Conservation (phyloP, 2,888 invertebrate genomes). For the Erebia epiphron region DNA sequence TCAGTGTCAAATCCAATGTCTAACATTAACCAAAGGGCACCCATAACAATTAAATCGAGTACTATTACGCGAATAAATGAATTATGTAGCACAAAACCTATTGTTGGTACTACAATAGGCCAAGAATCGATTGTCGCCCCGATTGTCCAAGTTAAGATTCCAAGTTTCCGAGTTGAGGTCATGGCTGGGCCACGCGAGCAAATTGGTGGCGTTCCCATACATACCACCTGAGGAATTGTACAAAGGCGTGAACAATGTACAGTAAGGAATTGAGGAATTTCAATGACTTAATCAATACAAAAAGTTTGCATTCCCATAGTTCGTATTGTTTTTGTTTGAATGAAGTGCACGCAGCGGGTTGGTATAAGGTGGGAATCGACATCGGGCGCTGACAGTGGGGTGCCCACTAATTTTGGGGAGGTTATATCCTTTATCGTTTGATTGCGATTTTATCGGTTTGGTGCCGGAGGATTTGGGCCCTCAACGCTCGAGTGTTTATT, state of each 20-base stretch:
- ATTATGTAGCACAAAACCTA: conserved; percentile 70
- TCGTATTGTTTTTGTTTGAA: conserved; percentile 71
- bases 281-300: conserved; percentile 81
- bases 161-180: conserved; percentile 53
- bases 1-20: conserved; percentile 27
- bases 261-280: conserved; percentile 70
- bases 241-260: conserved; percentile 60
- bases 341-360: conserved; percentile 57
- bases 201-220: conserved; percentile 79
- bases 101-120: conserved; percentile 60
- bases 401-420: conserved; percentile 64
- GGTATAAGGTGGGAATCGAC: conserved; percentile 73
- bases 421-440: conserved; percentile 60
- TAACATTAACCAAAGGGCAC: conserved; percentile 49
- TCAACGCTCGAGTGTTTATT: conserved; percentile 50
- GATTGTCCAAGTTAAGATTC: conserved; percentile 46
- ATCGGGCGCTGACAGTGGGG: conserved; percentile 66
- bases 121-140: conserved; percentile 59
- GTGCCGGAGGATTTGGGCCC: conserved; percentile 67
- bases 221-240: conserved; percentile 68
- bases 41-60: conserved; percentile 68
- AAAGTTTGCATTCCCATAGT: conserved; percentile 75
- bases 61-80: conserved; percentile 63
- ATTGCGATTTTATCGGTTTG: conserved; percentile 78
- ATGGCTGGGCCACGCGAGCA: conserved; percentile 70